These are phyloP conservation scores for Sminthopsis crassicaudata DNA, from an alignment of 2,113 vertebrate species.

Conservation along the genomic window DNA sequence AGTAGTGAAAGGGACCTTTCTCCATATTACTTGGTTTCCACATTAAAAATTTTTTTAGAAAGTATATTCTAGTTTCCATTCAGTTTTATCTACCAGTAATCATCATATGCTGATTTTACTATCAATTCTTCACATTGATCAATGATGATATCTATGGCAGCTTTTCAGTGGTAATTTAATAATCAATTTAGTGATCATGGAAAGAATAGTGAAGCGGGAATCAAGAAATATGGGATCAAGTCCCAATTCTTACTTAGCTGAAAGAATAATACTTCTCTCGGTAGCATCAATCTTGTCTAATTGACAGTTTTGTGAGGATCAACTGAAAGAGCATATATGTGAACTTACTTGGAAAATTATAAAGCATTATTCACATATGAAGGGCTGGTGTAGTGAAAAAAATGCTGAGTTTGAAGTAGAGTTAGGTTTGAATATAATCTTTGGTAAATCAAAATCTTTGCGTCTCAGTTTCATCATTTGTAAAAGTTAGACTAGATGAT, in stretches of 20 bases:
- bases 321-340: not conserved
- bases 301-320: not conserved
- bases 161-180: not conserved
- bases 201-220: not conserved
- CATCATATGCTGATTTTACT: constrained; percentile 21
- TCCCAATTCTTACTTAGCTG: not conserved
- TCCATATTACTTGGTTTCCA: constrained; percentile 8
- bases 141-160: constrained; percentile 41
- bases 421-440: not conserved
- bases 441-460: not conserved
- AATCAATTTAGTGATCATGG: constrained; percentile 64
- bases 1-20: constrained; percentile 21
- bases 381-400: not conserved
- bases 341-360: not conserved
- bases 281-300: not conserved
- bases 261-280: not conserved
- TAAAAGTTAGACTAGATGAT: not conserved
- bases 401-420: not conserved
- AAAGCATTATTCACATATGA: not conserved
- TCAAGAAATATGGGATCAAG: constrained; percentile 22
- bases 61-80: not conserved
- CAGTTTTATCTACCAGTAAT: constrained; percentile 36
- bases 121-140: constrained; percentile 60
- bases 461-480: not conserved
- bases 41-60: not conserved